Base-by-base conservation (phyloP, 2,888 invertebrate genomes). In the Seira ritae region DNA sequence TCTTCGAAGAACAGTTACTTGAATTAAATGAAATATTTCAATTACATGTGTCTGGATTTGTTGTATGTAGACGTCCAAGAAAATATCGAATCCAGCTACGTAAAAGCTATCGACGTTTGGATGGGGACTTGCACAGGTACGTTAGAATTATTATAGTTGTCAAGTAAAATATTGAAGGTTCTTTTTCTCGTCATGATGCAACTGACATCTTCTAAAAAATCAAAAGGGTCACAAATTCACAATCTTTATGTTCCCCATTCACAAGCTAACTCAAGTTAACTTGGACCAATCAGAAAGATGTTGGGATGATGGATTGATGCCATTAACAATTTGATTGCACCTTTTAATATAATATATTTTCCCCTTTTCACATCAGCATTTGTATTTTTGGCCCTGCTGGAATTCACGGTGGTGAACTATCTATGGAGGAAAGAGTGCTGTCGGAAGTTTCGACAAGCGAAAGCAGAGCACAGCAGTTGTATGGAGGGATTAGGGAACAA, bases 401-500 rank as follows among this genome's bases (percentile, higher is more conserved):
- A 92, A 86, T 92, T 92, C 89, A 92, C 92, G 6, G 90, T 91
- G 67, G 92, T 91, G 67, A 92, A 92, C 88, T 92, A 92, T 89
- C 90, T 91, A 87, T 91, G 91, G 91, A 88, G 91, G 67, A 91
- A 91, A 87, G 86, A 86, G 73, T 86, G 86, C 67, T 85, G 86
- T 67, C 80, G 84, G 12, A 86, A 86, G 31, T 88, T 86, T 46
- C 85, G 83, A 2, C 84, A 81, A 10, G 87, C 81, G 12, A 83
- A 78, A 74, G 71, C 80, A 15, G 80, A 65, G 60, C 80, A 79
- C 62, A 71, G 55, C 80, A 75, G 77, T 46, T 75, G 71, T 42
- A 81, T 76, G 75, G 84, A 70, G 19, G 66, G 65, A 42, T 68
- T 80, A 22, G 69, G 77, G 72, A 77, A 73, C 73, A 75, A 79